Evolutionary conservation across 2,888 invertebrate species (phyloP).

Genomic region (Phrixothrix hirtus): DNA sequence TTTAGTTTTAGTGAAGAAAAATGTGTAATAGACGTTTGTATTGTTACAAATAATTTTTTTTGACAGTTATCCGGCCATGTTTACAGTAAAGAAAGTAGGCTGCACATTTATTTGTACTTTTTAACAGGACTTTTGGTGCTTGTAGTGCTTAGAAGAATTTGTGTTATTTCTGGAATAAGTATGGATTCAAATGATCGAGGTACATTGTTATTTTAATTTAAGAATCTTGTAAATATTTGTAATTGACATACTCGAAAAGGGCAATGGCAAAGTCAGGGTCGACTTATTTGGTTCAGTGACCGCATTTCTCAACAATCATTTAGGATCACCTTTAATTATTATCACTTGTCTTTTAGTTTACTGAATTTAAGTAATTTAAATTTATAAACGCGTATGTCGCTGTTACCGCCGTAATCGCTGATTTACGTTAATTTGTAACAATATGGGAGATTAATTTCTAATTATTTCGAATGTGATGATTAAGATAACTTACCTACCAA

Average conservation of each 20-base stretch:
- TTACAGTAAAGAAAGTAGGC: constrained; percentile 54
- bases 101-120: constrained; percentile 49
- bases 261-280: constrained; percentile 67
- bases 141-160: constrained; percentile 34
- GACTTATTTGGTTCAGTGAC: constrained; percentile 65
- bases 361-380: background rate
- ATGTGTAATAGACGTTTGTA: background rate
- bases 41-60: constrained; percentile 1
- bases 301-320: constrained; percentile 54
- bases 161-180: constrained; percentile 31
- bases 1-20: background rate
- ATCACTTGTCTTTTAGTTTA: background rate
- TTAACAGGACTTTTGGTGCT: constrained; percentile 43
- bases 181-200: constrained; percentile 53
- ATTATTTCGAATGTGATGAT: background rate
- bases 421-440: background rate
- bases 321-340: constrained; percentile 7
- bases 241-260: constrained; percentile 56
- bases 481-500: background rate
- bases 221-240: constrained; percentile 35
- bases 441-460: background rate
- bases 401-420: background rate
- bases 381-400: background rate
- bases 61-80: constrained; percentile 48
- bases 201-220: constrained; percentile 44